Conservation (phyloP, 2,113 vertebrate species). For the Erinaceus europaeus region DNA sequence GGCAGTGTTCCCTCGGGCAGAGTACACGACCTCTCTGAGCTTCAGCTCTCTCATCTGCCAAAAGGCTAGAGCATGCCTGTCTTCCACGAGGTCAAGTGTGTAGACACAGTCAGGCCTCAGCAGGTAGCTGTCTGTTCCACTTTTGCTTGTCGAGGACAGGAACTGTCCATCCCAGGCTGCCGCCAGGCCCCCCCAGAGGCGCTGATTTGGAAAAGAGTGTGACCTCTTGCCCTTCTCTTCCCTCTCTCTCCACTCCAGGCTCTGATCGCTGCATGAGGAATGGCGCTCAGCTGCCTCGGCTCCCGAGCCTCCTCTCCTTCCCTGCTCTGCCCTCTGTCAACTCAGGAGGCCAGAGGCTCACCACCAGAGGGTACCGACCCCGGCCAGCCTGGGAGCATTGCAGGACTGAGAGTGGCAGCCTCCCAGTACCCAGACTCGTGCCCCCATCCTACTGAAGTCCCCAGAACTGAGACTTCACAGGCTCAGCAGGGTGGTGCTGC, state of each 20-base stretch:
- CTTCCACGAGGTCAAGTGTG: not conserved
- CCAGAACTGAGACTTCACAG: not conserved
- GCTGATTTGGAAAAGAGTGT: not conserved
- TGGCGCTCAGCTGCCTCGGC: slow-evolving; percentile 69
- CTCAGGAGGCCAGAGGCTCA: slow-evolving; percentile 69
- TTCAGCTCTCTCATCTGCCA: too few relatives aligned
- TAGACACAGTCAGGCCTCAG: not conserved
- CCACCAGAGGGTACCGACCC: not conserved
- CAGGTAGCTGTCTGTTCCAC: not conserved
- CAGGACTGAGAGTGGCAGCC: not conserved
- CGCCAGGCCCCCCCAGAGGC: fast-evolving
- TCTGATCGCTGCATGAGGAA: slow-evolving; percentile 85
- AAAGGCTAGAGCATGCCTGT: not conserved
- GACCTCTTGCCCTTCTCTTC: slow-evolving; percentile 33
- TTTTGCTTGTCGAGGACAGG: not conserved
- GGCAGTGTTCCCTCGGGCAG: not conserved
- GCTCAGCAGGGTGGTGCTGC: not conserved
- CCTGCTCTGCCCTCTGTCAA: slow-evolving; percentile 71
- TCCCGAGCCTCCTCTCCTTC: slow-evolving; percentile 78
- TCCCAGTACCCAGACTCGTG: slow-evolving; percentile 67
- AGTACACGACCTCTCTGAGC: too few relatives aligned
- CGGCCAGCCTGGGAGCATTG: slow-evolving; percentile 23
- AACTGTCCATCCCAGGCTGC: not conserved
- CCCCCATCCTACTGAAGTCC: slow-evolving; percentile 55
- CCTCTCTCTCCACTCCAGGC: slow-evolving; percentile 81